phyloP scores from a whole-genome alignment of 1,140 invertebrate species.

The Galleria mellonella region DNA sequence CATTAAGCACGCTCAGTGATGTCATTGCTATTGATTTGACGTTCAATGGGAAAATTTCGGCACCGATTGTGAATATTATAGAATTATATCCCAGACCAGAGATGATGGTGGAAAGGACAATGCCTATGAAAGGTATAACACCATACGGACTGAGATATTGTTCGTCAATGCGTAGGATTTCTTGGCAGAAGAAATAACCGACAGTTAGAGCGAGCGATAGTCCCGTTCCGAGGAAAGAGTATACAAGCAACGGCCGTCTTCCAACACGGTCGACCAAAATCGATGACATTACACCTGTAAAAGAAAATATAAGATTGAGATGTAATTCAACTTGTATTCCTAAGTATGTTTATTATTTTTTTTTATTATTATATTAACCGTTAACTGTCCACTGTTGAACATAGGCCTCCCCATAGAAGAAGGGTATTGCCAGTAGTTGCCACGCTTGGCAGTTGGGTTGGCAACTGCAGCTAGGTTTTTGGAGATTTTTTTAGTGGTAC shows the following conservation, averaged over 20 bases:
- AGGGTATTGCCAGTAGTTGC: too few species aligned
- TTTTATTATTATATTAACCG: too few species aligned
- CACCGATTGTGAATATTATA: slow-evolving; percentile 74
- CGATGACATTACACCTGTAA: slow-evolving; percentile 77
- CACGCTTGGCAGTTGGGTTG: too few species aligned
- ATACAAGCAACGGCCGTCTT: slow-evolving; percentile 79
- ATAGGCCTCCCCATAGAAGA: too few species aligned
- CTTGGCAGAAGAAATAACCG: slow-evolving; percentile 67
- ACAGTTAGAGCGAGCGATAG: slow-evolving; percentile 61
- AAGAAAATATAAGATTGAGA: slow-evolving; percentile 3
- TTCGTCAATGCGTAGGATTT: slow-evolving; percentile 27
- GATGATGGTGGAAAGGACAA: slow-evolving; percentile 73
- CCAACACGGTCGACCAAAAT: slow-evolving; percentile 84
- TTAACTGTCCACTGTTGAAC: too few species aligned
- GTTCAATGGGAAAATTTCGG: slow-evolving; percentile 77
- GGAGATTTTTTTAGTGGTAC: too few species aligned
- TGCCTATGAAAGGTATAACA: slow-evolving; percentile 68
- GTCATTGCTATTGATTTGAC: slow-evolving; percentile 74
- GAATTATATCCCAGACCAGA: slow-evolving; percentile 75
- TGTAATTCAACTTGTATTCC: too few species aligned
- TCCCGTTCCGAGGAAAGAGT: slow-evolving; percentile 73
- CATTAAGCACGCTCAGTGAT: slow-evolving; percentile 50
- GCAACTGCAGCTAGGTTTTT: too few species aligned
- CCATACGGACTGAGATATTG: slow-evolving; percentile 37
- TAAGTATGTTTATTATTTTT: too few species aligned